Conservation (phyloP, 1,140 invertebrate genomes). For the Polypedilum vanderplanki region DNA sequence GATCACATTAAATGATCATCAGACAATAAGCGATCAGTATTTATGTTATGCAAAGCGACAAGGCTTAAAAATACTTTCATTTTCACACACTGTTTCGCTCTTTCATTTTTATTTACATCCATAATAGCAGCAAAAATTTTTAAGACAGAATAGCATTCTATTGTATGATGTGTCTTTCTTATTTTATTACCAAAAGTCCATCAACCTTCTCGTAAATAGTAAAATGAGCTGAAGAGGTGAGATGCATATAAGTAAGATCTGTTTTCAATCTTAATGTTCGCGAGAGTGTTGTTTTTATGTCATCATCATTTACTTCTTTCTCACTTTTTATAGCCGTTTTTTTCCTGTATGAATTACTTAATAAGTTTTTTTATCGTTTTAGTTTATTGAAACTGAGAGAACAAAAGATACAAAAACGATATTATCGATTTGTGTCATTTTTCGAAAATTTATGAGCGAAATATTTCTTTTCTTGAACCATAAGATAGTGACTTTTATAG, state of each 20-base stretch:
- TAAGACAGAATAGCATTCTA: no score
- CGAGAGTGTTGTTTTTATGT: constrained; percentile 12
- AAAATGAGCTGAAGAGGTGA: neutral
- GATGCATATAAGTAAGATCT: neutral
- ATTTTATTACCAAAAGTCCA: neutral
- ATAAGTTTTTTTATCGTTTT: no score
- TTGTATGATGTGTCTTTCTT: no score
- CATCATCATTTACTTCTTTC: neutral
- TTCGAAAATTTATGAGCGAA: no score
- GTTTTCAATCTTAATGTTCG: constrained; percentile 4
- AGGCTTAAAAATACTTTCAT: constrained; percentile 5
- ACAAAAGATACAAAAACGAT: no score
- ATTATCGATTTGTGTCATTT: no score
- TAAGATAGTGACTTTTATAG: no score
- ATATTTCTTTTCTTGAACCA: no score
- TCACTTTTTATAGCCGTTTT: neutral
- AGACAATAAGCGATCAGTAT: constrained; percentile 5
- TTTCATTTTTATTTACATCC: no score
- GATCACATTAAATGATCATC: constrained; percentile 18
- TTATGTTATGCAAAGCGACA: constrained; percentile 12
- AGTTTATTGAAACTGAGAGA: no score
- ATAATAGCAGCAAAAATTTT: no score
- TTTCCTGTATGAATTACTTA: neutral
- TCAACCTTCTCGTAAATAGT: neutral
- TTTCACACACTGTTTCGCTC: neutral